These are phyloP conservation scores for Synodontis membranacea DNA, from an alignment of 2,113 vertebrate species.

Conservation along the genomic window DNA sequence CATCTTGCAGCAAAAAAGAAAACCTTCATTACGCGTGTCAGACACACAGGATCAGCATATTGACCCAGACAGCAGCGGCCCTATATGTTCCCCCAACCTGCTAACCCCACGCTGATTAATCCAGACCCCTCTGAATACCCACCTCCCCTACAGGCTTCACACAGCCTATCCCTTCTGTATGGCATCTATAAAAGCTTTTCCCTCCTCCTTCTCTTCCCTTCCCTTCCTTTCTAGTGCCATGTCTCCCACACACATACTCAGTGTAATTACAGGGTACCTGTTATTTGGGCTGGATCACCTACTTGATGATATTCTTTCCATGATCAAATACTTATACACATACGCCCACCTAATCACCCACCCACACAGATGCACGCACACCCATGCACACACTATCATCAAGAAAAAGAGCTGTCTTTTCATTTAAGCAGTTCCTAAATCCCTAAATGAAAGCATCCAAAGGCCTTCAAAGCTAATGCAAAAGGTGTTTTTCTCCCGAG, in stretches of 20 bases:
- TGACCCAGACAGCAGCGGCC: constrained; percentile 56
- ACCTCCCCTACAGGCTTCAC: constrained; percentile 49
- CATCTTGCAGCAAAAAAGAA: constrained; percentile 65
- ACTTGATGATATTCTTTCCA: constrained; percentile 60
- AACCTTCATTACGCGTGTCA: constrained; percentile 70
- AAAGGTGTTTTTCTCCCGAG: neutral
- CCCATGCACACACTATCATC: neutral
- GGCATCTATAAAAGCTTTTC: constrained; percentile 58
- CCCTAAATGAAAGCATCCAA: constrained; percentile 7
- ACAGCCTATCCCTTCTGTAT: constrained; percentile 52
- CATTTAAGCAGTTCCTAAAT: constrained; percentile 24
- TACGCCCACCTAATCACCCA: constrained; percentile 36
- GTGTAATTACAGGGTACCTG: constrained; percentile 67
- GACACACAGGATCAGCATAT: constrained; percentile 61
- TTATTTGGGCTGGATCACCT: constrained; percentile 63
- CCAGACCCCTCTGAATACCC: constrained; percentile 50
- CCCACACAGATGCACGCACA: constrained; percentile 27
- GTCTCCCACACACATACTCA: constrained; percentile 42
- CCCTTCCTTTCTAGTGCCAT: constrained; percentile 26
- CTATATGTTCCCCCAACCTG: constrained; percentile 55
- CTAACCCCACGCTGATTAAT: constrained; percentile 61
- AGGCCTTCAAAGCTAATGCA: constrained; percentile 29
- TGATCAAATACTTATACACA: constrained; percentile 48
- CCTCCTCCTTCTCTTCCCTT: constrained; percentile 49
- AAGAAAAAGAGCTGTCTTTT: constrained; percentile 7